These are phyloP conservation scores for Dicrostonyx torquatus DNA, from an alignment of 2,797 vertebrate genomes.

Conservation along the genomic window DNA sequence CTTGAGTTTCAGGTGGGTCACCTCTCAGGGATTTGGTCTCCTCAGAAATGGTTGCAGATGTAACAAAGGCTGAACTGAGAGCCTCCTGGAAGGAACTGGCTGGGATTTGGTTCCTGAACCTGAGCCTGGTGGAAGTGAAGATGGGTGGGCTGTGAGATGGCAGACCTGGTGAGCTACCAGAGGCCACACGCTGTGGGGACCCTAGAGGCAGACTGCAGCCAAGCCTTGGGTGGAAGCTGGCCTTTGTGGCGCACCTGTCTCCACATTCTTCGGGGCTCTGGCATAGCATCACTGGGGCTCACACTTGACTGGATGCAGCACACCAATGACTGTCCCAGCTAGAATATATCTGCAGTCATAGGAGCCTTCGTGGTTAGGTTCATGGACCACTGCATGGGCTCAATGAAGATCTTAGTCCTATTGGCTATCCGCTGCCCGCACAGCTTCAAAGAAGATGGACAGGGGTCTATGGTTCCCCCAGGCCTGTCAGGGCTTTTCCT, in stretches of 20 bases:
- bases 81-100: constrained; percentile 78
- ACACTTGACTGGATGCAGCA: background rate
- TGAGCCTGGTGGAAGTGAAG: background rate
- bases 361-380: background rate
- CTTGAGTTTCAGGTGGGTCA: constrained; percentile 70
- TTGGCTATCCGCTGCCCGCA: background rate
- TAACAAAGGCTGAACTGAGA: constrained; percentile 77
- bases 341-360: background rate
- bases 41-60: constrained; percentile 75
- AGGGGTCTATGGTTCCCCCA: background rate
- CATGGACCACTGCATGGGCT: no score
- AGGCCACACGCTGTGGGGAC: background rate
- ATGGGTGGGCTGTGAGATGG: background rate
- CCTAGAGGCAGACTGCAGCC: background rate
- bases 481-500: background rate
- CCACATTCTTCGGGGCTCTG: background rate
- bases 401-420: background rate
- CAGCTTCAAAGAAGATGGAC: background rate
- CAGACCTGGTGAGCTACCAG: background rate
- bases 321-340: background rate
- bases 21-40: constrained; percentile 75
- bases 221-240: no score
- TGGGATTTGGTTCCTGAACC: constrained; percentile 76
- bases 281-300: background rate
- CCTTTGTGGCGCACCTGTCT: background rate